Conservation (phyloP, 2,113 vertebrate genomes). For the Larimichthys crocea region DNA sequence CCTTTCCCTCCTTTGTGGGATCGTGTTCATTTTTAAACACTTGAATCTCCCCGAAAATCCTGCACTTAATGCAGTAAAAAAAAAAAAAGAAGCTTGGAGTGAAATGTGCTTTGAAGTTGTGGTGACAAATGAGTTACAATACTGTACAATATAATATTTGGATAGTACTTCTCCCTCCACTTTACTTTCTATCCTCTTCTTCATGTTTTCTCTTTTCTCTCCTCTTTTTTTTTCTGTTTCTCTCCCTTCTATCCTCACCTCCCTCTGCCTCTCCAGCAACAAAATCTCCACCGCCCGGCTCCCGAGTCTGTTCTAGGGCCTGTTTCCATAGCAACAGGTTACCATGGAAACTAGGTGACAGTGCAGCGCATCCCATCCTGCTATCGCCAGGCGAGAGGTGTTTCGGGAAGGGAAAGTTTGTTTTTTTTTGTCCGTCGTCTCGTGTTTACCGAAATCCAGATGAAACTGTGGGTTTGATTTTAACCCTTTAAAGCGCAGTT, state of each 20-base stretch:
- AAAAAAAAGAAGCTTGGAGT: neutral
- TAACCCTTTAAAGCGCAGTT: neutral
- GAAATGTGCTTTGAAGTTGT: neutral
- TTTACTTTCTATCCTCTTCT: conserved; percentile 40
- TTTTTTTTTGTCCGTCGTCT: neutral
- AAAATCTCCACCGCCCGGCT: conserved; percentile 65
- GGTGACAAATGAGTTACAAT: neutral
- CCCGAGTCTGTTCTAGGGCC: conserved; percentile 74
- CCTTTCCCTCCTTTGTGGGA: conserved; percentile 3
- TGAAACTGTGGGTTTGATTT: conserved; percentile 18
- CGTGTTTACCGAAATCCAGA: conserved; percentile 32
- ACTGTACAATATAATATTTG: neutral
- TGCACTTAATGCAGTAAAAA: neutral
- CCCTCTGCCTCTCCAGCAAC: conserved; percentile 62
- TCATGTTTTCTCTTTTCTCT: conserved; percentile 17
- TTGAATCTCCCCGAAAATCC: neutral
- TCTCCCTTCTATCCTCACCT: conserved; percentile 58
- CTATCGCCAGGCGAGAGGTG: conserved; percentile 62
- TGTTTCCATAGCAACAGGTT: conserved; percentile 87
- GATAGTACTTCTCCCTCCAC: neutral
- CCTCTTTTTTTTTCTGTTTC: conserved; percentile 8
- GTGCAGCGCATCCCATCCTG: conserved; percentile 76
- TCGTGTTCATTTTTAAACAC: conserved; percentile 19
- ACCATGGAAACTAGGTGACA: conserved; percentile 87
- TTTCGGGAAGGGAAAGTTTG: conserved; percentile 63